A percentile compares a stretch with the other conserved stretches of the same genome.
Evolutionary conservation across 2,113 vertebrate species (phyloP).

Genomic region (Oryzias woworae): DNA sequence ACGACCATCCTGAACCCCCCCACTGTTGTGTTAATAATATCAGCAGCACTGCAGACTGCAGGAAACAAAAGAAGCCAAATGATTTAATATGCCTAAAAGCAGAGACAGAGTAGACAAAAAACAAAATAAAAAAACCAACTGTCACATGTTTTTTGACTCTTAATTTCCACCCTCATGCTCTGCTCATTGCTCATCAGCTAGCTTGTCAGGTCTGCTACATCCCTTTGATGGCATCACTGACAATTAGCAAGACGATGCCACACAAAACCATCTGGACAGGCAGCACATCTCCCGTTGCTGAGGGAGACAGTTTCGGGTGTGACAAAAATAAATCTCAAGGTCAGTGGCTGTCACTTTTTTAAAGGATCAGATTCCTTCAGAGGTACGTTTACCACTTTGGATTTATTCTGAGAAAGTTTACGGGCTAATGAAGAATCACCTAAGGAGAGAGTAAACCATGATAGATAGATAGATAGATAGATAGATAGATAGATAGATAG

Average conservation of each 20-base stretch:
- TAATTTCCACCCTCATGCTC: constrained; percentile 60
- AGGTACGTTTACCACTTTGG: constrained; percentile 72
- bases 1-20: constrained; percentile 31
- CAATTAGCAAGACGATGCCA: constrained; percentile 83
- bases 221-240: constrained; percentile 83
- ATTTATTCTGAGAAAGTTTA: constrained; percentile 75
- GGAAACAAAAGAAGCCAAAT: constrained; percentile 50
- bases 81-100: constrained; percentile 57
- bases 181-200: constrained; percentile 79
- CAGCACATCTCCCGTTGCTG: constrained; percentile 77
- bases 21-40: constrained; percentile 44
- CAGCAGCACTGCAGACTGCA: constrained; percentile 20
- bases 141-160: constrained; percentile 65
- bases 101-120: constrained; percentile 59
- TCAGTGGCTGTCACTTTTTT: constrained; percentile 77
- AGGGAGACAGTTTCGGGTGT: constrained; percentile 76
- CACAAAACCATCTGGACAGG: constrained; percentile 83
- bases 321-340: constrained; percentile 82
- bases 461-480: constrained; percentile 39
- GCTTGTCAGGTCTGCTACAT: constrained; percentile 80
- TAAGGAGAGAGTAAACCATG: constrained; percentile 54
- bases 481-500: constrained; percentile 1
- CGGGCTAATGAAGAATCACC: constrained; percentile 54
- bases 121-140: constrained; percentile 16
- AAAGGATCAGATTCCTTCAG: constrained; percentile 71